phyloP scores from a whole-genome alignment of 2,888 invertebrate species.

The Myathropa florea region DNA sequence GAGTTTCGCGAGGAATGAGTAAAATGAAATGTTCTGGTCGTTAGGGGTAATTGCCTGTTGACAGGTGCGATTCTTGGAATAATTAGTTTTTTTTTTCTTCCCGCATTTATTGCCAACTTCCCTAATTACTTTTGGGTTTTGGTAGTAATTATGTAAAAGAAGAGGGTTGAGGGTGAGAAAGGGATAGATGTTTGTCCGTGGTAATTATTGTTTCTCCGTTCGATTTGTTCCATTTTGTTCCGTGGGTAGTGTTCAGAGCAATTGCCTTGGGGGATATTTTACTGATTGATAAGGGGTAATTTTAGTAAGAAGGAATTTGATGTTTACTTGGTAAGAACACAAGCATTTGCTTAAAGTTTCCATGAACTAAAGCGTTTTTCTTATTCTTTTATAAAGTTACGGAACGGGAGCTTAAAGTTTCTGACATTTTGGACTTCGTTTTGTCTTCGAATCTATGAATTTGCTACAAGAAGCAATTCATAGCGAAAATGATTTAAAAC shows the following conservation, averaged over 20 bases:
- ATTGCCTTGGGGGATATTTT: neutral
- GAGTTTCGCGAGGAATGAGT: neutral
- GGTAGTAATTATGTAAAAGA: conserved; percentile 43
- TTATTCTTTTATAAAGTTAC: too few relatives aligned
- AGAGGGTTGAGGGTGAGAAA: neutral
- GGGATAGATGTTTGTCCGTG: neutral
- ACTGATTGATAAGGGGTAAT: neutral
- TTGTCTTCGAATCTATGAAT: too few relatives aligned
- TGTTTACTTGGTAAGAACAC: neutral
- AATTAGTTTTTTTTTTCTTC: conserved; percentile 4
- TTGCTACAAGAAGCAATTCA: too few relatives aligned
- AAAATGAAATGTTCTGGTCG: neutral
- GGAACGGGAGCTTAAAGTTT: too few relatives aligned
- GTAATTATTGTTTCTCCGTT: neutral
- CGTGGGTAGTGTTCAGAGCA: conserved; percentile 21
- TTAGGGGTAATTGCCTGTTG: conserved; percentile 42
- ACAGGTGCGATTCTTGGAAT: conserved; percentile 28
- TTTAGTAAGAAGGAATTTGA: neutral
- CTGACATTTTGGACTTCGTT: too few relatives aligned
- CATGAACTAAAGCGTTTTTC: too few relatives aligned
- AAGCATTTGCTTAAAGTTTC: neutral
- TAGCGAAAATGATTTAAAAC: too few relatives aligned
- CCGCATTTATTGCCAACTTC: conserved; percentile 2
- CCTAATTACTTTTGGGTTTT: conserved; percentile 3
- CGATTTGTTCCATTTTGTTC: conserved; percentile 8